phyloP scores from a whole-genome alignment of 2,113 vertebrate species.

The Candoia aspera region DNA sequence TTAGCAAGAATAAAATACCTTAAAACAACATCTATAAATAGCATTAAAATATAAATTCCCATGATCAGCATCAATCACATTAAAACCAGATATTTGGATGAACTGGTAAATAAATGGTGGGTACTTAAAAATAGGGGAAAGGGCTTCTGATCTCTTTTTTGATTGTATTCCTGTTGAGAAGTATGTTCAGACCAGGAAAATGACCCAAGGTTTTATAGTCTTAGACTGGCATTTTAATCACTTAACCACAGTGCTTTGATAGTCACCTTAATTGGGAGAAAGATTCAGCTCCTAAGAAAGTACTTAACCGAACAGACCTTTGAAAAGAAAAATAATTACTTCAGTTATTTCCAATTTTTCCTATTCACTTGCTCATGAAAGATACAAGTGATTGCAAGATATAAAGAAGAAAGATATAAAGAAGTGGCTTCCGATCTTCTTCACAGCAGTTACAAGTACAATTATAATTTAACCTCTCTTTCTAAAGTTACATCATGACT shows the following conservation, averaged over 20 bases:
- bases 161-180: background rate
- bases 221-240: background rate
- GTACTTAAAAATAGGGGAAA: too few relatives aligned
- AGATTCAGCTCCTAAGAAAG: background rate
- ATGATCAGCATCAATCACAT: too few relatives aligned
- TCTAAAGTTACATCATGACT: background rate
- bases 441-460: background rate
- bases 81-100: too few relatives aligned
- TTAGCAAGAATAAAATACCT: too few relatives aligned
- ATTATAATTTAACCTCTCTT: background rate
- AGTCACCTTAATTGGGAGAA: background rate
- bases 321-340: background rate
- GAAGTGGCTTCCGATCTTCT: background rate
- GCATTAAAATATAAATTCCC: too few relatives aligned
- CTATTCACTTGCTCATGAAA: background rate
- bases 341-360: background rate
- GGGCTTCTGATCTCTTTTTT: too few relatives aligned
- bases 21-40: too few relatives aligned
- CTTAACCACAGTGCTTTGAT: background rate
- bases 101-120: too few relatives aligned
- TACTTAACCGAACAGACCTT: background rate
- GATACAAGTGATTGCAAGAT: background rate
- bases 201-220: background rate
- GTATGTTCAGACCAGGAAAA: background rate
- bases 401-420: background rate